Evolutionary conservation across 2,888 invertebrate species (phyloP).

Genomic region (Plagodis pulveraria): DNA sequence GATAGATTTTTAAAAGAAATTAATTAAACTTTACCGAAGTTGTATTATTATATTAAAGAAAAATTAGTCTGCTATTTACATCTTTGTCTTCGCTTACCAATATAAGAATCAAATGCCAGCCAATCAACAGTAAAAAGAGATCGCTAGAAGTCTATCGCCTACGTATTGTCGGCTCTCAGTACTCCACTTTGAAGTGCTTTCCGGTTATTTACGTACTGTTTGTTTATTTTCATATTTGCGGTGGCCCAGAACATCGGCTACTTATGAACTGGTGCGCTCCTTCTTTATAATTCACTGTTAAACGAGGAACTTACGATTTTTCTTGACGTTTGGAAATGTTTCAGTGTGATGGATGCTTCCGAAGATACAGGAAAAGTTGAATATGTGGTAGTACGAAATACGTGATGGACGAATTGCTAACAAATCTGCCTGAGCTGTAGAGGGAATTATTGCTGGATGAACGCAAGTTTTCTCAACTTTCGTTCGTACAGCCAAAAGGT

Average conservation of each 20-base stretch:
- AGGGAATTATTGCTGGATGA: too few species aligned
- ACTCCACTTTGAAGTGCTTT: constrained; percentile 78
- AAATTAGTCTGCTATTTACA: too few species aligned
- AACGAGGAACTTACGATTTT: constrained; percentile 17
- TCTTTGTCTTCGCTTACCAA: too few species aligned
- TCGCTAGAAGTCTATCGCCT: constrained; percentile 31
- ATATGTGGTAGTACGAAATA: not conserved
- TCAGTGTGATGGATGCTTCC: constrained; percentile 8
- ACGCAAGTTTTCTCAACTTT: too few species aligned
- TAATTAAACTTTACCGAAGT: too few species aligned
- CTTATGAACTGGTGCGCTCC: constrained; percentile 61
- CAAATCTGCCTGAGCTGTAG: too few species aligned
- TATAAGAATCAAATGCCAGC: too few species aligned
- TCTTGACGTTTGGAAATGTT: constrained; percentile 7
- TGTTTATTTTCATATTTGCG: constrained; percentile 81
- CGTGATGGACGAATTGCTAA: not conserved
- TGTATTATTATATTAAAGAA: too few species aligned
- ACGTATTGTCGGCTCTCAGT: constrained; percentile 43
- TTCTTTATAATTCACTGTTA: constrained; percentile 28
- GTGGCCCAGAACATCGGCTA: constrained; percentile 62
- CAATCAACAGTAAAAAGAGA: not conserved
- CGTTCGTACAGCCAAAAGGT: too few species aligned
- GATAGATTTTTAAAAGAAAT: too few species aligned
- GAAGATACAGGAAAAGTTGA: not conserved
- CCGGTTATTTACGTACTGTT: constrained; percentile 76